phyloP scores from a whole-genome alignment of 2,797 vertebrate species.

The Yasuhikotakia modesta region DNA sequence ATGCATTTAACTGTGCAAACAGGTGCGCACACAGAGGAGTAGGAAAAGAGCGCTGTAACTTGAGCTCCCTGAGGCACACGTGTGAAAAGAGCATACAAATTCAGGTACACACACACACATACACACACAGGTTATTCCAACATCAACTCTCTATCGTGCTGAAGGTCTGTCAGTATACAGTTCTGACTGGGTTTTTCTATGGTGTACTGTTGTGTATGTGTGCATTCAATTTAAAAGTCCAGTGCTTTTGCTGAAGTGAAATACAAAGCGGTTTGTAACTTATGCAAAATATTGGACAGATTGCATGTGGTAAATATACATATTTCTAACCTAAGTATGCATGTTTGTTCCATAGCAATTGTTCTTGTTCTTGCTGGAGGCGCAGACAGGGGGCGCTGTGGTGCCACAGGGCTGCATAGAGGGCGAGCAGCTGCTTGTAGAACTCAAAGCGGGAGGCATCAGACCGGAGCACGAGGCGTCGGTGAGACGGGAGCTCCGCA shows the following conservation, averaged over 20 bases:
- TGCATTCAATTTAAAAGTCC: not conserved
- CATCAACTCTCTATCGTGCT: conserved; percentile 63
- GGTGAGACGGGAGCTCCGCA: conserved; percentile 63
- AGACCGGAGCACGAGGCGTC: conserved; percentile 65
- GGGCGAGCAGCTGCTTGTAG: conserved; percentile 72
- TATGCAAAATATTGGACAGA: too few species aligned
- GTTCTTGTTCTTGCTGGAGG: conserved; percentile 79
- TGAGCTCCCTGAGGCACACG: conserved; percentile 74
- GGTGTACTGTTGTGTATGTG: not conserved
- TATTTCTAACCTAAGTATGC: conserved; percentile 51
- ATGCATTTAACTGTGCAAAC: conserved; percentile 93
- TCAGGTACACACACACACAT: conserved; percentile 40
- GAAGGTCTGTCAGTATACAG: conserved; percentile 52
- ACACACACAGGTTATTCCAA: conserved; percentile 35
- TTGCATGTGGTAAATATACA: not conserved
- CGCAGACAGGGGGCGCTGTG: conserved; percentile 62
- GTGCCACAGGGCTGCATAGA: conserved; percentile 67
- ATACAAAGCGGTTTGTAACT: not conserved
- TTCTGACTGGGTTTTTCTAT: not conserved
- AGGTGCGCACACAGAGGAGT: conserved; percentile 89
- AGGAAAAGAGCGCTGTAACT: conserved; percentile 87
- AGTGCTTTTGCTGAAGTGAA: not conserved
- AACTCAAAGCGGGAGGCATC: conserved; percentile 75
- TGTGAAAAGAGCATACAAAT: conserved; percentile 46
- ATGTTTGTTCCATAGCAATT: conserved; percentile 70